Base-by-base conservation (phyloP, 2,797 vertebrate species). In the Cetoscarus ocellatus region DNA sequence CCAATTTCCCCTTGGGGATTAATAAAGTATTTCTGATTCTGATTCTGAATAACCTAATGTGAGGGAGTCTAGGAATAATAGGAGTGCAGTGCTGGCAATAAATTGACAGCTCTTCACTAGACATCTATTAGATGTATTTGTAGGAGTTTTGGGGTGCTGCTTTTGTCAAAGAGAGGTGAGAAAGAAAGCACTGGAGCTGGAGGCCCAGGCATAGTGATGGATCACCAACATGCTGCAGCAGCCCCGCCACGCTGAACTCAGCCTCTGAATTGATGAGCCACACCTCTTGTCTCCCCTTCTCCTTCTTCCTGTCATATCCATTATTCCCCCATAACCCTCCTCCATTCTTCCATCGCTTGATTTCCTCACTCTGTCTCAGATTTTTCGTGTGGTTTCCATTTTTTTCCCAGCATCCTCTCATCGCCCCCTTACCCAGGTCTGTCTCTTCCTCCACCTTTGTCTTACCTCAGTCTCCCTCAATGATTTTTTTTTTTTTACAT, bases 201-300 rank as follows among this genome's bases (percentile, higher is more conserved):
- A 86, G 83, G 85, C 83, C 82, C 50, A 68, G 79, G 77, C 61
- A 60, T 63, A 55, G 83, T 94, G 93, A 94, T 94, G 92, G 91
- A 93, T 95, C 84, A 90, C 91, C 82, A 88, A 86, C 85, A 90
- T 45, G 66, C 77, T 70, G 80, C 80, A 51, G 82, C 87, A 86
- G 81, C 84, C 73, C 87, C 58, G 71, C 90, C 91, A 90, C 53
- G 62, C 86, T 81, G 86, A 92, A 90, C 88, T 92, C 89, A 84
- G 87, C 87, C 86, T 83, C 67, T 80, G 89, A 91, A 94, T 91
- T 93, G 91, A 95, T 93, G 91, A 93, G 90, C 76, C 90, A 82
- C 88, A 82, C 86, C 88, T 88, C 85, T 88, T 84, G 86, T 86
- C 91, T 90, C 79, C 73, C 77, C 38, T 53, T 81, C 78, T 78